Evolutionary conservation across 1,140 invertebrate genomes (phyloP).

Genomic region (Drosophila equinoxialis): DNA sequence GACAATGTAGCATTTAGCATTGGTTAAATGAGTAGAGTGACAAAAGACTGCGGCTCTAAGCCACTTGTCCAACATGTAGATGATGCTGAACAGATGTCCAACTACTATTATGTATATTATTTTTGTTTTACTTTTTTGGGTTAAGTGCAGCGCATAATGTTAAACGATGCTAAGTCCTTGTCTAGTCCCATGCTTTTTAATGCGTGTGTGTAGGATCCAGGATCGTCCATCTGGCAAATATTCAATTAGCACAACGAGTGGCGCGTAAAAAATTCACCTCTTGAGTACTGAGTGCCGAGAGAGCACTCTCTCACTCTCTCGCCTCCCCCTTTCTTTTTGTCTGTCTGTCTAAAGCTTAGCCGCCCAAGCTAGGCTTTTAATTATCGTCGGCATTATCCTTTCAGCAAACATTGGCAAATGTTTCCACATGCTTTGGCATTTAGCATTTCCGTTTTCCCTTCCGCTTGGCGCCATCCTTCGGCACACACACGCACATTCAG

Average conservation of each 20-base stretch:
- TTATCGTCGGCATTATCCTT: conserved; percentile 49
- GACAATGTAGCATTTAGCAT: conserved; percentile 55
- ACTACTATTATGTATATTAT: background rate
- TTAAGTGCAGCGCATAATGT: conserved; percentile 52
- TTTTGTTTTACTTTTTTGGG: conserved; percentile 16
- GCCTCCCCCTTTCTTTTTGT: too few relatives aligned
- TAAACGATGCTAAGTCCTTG: conserved; percentile 22
- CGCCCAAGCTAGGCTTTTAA: conserved; percentile 35
- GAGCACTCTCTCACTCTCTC: too few relatives aligned
- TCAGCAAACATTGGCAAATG: conserved; percentile 54
- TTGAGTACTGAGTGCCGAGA: background rate
- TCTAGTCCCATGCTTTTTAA: background rate
- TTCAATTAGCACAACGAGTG: conserved; percentile 50
- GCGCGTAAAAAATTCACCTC: conserved; percentile 41
- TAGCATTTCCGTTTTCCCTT: conserved; percentile 39
- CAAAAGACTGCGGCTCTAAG: conserved; percentile 29
- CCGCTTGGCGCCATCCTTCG: conserved; percentile 20
- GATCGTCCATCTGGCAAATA: conserved; percentile 54
- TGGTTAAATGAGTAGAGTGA: conserved; percentile 45
- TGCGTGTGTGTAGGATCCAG: background rate
- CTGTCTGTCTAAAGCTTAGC: conserved; percentile 4
- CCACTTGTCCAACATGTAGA: conserved; percentile 32
- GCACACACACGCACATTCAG: background rate
- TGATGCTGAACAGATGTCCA: conserved; percentile 11
- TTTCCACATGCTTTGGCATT: conserved; percentile 60